A percentile compares a stretch with the other conserved stretches of the same genome.
Evolutionary conservation across 1,140 invertebrate species (phyloP).

Genomic region (Telenomus remus): DNA sequence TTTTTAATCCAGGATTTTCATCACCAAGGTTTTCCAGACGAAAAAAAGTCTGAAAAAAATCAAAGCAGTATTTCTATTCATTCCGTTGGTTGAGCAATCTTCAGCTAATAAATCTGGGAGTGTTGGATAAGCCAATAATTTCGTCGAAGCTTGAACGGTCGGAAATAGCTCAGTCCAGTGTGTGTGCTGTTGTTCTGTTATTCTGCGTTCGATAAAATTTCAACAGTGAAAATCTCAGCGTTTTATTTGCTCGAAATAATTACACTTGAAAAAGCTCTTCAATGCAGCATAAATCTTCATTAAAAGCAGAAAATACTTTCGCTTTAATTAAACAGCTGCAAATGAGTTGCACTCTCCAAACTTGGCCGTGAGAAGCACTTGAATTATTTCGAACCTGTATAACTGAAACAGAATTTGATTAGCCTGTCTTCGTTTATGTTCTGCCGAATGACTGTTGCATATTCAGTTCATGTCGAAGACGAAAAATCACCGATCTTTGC

Average conservation of each 20-base stretch:
- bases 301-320: slow-evolving; percentile 42
- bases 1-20: too few species aligned
- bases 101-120: slow-evolving; percentile 36
- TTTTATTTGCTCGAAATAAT: slow-evolving; percentile 49
- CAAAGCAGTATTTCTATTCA: slow-evolving; percentile 14
- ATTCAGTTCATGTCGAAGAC: slow-evolving; percentile 9
- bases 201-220: slow-evolving; percentile 47
- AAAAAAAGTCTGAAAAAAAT: slow-evolving; percentile 22
- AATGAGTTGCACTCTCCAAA: slow-evolving; percentile 49
- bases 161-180: slow-evolving; percentile 22
- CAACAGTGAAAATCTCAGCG: slow-evolving; percentile 18
- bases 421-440: slow-evolving; percentile 22
- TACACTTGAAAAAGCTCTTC: slow-evolving; percentile 42
- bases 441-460: slow-evolving; percentile 32
- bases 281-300: slow-evolving; percentile 48
- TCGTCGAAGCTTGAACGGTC: slow-evolving; percentile 26
- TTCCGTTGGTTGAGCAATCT: slow-evolving; percentile 17
- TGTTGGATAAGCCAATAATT: slow-evolving; percentile 38
- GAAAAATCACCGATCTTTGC: slow-evolving; percentile 9
- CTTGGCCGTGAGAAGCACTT: slow-evolving; percentile 43
- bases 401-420: slow-evolving; percentile 46
- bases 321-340: slow-evolving; percentile 53
- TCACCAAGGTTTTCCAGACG: too few species aligned
- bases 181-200: slow-evolving; percentile 28
- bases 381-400: slow-evolving; percentile 45